phyloP scores from a whole-genome alignment of 2,113 vertebrate genomes.

The Edolisoma coerulescens region DNA sequence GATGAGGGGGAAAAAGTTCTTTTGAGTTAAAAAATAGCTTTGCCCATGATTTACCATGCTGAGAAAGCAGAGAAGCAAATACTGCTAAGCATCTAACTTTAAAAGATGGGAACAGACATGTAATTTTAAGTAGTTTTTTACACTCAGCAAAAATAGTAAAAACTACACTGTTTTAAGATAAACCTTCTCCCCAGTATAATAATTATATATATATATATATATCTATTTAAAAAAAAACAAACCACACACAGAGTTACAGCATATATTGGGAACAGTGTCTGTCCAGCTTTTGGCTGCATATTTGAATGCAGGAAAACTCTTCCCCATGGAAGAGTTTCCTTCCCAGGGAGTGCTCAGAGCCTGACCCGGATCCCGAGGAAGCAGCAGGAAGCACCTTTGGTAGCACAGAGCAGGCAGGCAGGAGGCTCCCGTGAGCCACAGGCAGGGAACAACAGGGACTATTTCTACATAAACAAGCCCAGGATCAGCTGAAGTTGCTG shows the following conservation, averaged over 20 bases:
- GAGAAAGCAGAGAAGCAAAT: background rate
- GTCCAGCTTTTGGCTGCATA: background rate
- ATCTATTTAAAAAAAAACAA: background rate
- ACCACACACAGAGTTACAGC: background rate
- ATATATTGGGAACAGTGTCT: background rate
- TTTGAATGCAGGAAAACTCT: background rate
- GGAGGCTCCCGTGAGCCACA: conserved; percentile 14
- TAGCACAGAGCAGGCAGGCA: conserved; percentile 2
- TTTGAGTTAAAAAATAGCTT: background rate
- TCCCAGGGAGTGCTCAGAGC: background rate
- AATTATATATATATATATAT: background rate
- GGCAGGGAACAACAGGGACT: background rate
- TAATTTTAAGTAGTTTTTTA: background rate
- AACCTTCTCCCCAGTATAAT: background rate
- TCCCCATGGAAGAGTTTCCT: background rate
- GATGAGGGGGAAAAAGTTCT: background rate
- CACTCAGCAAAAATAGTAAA: background rate
- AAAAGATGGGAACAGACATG: background rate
- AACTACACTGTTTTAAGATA: background rate
- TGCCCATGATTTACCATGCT: background rate
- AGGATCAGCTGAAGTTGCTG: conserved; percentile 33
- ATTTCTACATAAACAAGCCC: conserved; percentile 47
- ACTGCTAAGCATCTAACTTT: background rate
- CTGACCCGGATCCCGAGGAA: conserved; percentile 14
- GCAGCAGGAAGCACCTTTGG: background rate